Base-by-base conservation (phyloP, 2,888 invertebrate species). In the Trissoscelio sp. region DNA sequence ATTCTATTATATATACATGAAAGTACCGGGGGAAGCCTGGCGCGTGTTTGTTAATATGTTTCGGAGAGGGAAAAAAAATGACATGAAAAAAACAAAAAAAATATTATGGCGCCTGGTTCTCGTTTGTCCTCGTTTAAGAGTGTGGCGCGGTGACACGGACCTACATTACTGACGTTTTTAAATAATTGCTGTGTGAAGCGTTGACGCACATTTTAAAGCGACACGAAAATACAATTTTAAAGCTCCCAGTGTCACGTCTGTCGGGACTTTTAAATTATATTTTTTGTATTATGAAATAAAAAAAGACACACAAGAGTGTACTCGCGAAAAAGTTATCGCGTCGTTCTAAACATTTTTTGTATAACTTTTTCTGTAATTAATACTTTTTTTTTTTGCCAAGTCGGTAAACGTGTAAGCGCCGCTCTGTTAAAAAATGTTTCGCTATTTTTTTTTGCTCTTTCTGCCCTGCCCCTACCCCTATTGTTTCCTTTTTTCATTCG, bases 1-100 rank as follows among this genome's bases (percentile, higher is more conserved):
- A n/a, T n/a, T n/a, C n/a, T n/a, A n/a, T 46, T 73, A 55, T 64
- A 46, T 64, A 62, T 60, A 67, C 39, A 60, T 75, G 53, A 79
- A 70, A 66, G 55, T 75, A 66, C 74, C 24, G 44, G 44, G 51
- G 28, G 14, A 73, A 51, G 60, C 57, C 70, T 74, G 66, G 72
- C 44, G 73, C 80, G 62, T 64, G 58, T 83, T 81, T 82, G 79
- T 83, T 83, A 82, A 83, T 83, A 82, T 82, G 74, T 83, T 83
- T 82, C 74, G 74, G 75, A 70, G n/a, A 55, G 20, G 44, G 51
- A 53, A 31, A 6, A 28, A 60, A 20, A 16, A 18, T n/a, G 48
- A 70, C n/a, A 9, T 9, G 34, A 44, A 44, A 44, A 42, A 37
- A 44, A 46, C 7, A 44, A 31, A 53, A 53, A 31, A 5, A 34